Percentiles rank a stretch among this genome's conserved stretches.
Evolutionary conservation across 2,888 invertebrate genomes (phyloP).

Genomic region (Alloscopus bannaensis): DNA sequence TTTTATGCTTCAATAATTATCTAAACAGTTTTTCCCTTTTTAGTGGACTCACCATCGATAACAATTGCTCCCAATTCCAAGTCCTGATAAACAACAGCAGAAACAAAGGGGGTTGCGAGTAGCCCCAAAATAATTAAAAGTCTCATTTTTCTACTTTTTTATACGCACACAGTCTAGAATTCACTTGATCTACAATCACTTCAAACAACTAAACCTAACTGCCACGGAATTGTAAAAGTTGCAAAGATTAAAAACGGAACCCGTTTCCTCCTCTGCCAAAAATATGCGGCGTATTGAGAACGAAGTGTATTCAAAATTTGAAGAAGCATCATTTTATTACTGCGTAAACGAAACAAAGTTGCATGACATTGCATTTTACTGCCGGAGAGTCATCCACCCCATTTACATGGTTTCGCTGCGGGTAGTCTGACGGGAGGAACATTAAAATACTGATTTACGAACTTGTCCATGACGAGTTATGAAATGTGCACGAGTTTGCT

Average conservation of each 20-base stretch:
- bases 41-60: conserved; percentile 51
- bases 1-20: conserved; percentile 7
- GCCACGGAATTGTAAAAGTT: conserved; percentile 18
- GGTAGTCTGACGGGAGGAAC: too few species aligned
- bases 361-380: conserved; percentile 13
- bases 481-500: neutral
- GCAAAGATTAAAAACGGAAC: conserved; percentile 15
- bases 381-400: conserved; percentile 19
- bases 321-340: neutral
- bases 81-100: conserved; percentile 49
- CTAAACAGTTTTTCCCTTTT: neutral
- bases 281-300: neutral
- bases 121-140: conserved; percentile 41
- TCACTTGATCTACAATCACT: conserved; percentile 19
- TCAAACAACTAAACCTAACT: conserved; percentile 35
- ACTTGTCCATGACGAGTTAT: neutral
- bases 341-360: conserved; percentile 25
- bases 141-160: neutral
- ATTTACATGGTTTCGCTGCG: too few species aligned
- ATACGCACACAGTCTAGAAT: neutral
- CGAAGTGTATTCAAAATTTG: neutral
- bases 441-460: conserved; percentile 43
- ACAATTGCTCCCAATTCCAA: conserved; percentile 38
- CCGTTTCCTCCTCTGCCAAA: conserved; percentile 18
- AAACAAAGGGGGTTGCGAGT: conserved; percentile 44